Evolutionary conservation across 1,140 invertebrate species (phyloP).

Genomic region (Bombus ignitus): DNA sequence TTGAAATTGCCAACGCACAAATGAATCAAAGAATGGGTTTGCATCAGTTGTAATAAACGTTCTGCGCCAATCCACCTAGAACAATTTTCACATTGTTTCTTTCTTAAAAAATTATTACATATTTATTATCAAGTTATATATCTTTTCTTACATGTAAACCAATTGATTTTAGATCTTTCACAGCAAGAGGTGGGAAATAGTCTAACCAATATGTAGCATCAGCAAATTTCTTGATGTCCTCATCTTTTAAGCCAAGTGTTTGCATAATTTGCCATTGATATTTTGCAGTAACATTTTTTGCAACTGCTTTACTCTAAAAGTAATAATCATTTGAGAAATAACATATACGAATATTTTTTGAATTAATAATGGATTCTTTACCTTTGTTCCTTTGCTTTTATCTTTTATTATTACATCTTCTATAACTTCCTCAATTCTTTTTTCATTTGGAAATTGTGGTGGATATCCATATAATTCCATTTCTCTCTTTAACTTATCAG

Average conservation of each 20-base stretch:
- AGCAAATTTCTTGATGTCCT: conserved; percentile 97
- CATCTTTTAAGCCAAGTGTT: conserved; percentile 93
- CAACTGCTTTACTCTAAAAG: conserved; percentile 95
- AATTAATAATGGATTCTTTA: conserved; percentile 72
- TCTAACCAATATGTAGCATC: conserved; percentile 96
- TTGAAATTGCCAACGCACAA: conserved; percentile 98
- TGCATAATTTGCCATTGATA: conserved; percentile 99
- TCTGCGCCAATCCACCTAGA: conserved; percentile 97
- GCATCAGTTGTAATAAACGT: conserved; percentile 99
- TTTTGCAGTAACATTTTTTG: conserved; percentile 94
- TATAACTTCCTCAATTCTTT: conserved; percentile 80
- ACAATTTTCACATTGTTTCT: conserved; percentile 38
- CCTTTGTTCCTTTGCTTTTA: conserved; percentile 99
- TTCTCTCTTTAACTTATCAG: conserved; percentile 98
- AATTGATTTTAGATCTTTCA: conserved; percentile 93
- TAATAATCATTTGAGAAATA: conserved; percentile 38
- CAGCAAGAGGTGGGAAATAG: conserved; percentile 97
- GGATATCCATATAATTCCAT: conserved; percentile 96
- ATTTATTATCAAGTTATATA: conserved; percentile 12
- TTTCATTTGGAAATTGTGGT: conserved; percentile 92
- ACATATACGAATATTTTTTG: conserved; percentile 18
- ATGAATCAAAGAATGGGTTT: conserved; percentile 99
- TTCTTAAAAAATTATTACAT: background rate
- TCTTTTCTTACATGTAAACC: conserved; percentile 91
- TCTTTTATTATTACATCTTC: conserved; percentile 90